Evolutionary conservation across 2,797 vertebrate species (phyloP), one percentile per base, ranked within the genome.

Genomic region (Cossypha polioptera): DNA sequence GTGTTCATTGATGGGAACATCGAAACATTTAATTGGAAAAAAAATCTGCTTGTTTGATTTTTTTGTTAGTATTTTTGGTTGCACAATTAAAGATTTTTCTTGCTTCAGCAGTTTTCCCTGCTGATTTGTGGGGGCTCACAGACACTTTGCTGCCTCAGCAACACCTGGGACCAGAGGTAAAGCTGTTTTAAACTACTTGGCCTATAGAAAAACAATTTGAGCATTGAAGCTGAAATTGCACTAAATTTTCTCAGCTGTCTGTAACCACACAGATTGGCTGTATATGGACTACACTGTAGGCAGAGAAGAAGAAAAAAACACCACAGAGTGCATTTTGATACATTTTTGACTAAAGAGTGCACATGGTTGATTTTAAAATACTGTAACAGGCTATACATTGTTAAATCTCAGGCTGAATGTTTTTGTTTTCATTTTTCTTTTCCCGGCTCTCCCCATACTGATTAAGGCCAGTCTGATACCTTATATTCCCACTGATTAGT

Each of bases 51-150:
- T 62, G 51, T 55, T 90, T 96, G 82, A 83, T 85, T 85, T 90
- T 94, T 93, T 89, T 42, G 3, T 83, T 84, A 87, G 79, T 51
- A 84, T 86, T 88, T 94, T 93, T 77, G 10, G 72, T 91, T 89
- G 63, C 80, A 55, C 93, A 96, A 95, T 95, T 97, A 96, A 96
- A 95, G 87, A 95, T 94, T 95, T 96, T 94, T 86, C 94, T 96
- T 94, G 86, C 92, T 96, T 97, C 94, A 96, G 95, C 96, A 96
- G 81, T 96, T 95, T 96, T 93, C 88, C 81, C 85, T 92, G 89
- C 79, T 96, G 95, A 96, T 97, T 94, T 96, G 92, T 94, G 86
- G 80, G 78, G 67, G 33, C 18, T 94, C 33, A 79, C 18, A 47
- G 76, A 95, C 69, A 78, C 58, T 92, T 94, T 96, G 96, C 95